phyloP scores from a whole-genome alignment of 2,888 invertebrate genomes.

The Pristionchus maxplancki region DNA sequence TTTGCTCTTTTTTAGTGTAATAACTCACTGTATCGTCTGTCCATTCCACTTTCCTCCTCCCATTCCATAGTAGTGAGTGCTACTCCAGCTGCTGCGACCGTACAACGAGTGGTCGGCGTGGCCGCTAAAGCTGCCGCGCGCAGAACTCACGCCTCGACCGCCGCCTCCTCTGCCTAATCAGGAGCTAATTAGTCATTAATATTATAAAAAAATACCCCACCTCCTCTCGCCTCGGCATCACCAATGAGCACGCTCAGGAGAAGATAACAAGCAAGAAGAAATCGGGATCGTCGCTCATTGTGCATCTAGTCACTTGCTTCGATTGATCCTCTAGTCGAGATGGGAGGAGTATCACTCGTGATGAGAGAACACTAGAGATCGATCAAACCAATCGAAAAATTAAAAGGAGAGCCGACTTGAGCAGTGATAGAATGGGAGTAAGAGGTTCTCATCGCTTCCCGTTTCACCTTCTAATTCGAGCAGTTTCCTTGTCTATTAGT shows the following conservation, averaged over 20 bases:
- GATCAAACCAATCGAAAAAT: background rate
- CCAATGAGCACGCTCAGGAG: background rate
- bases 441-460: background rate
- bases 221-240: background rate
- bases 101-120: background rate
- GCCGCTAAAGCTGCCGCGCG: background rate
- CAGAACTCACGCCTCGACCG: background rate
- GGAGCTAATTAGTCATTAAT: background rate
- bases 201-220: background rate
- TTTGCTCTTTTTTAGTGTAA: background rate
- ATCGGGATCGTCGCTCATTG: background rate
- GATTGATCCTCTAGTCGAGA: background rate
- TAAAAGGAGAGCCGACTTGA: background rate
- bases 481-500: background rate
- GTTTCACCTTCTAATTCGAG: background rate
- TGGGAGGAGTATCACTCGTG: background rate
- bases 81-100: background rate
- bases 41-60: background rate
- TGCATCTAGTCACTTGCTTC: background rate
- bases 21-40: background rate
- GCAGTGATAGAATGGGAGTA: background rate
- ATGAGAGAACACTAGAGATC: background rate
- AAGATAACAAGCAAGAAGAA: background rate
- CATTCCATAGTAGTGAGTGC: background rate
- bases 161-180: background rate